Conservation (phyloP, 1,140 invertebrate genomes). For the Oncopeltus fasciatus region DNA sequence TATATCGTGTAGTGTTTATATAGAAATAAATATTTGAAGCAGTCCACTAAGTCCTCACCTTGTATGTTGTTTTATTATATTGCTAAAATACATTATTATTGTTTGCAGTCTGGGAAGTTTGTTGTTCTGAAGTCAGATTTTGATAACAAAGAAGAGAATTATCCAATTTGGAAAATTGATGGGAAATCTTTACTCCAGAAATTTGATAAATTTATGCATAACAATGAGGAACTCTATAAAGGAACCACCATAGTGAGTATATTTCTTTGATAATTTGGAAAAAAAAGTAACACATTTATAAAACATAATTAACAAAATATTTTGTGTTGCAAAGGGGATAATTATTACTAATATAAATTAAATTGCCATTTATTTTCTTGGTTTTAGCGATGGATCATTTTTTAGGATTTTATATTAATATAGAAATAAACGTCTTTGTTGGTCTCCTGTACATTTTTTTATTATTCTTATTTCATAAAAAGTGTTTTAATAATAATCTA, state of each 20-base stretch:
- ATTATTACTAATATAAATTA: background rate
- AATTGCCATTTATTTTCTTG: too few relatives aligned
- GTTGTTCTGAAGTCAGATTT: slow-evolving; percentile 50
- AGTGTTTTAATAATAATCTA: too few relatives aligned
- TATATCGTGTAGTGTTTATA: too few relatives aligned
- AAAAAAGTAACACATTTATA: background rate
- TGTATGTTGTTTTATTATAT: background rate
- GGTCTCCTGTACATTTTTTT: too few relatives aligned
- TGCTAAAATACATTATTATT: background rate
- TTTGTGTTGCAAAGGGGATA: background rate
- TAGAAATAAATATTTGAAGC: too few relatives aligned
- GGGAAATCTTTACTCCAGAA: slow-evolving; percentile 63
- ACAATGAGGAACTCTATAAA: slow-evolving; percentile 48
- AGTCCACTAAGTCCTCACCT: background rate
- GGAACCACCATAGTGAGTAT: slow-evolving; percentile 55
- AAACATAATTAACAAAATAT: background rate
- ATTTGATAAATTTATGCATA: slow-evolving; percentile 50
- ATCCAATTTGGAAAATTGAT: slow-evolving; percentile 63
- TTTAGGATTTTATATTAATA: too few relatives aligned
- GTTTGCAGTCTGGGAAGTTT: slow-evolving; percentile 48
- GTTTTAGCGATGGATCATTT: too few relatives aligned
- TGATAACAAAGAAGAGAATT: slow-evolving; percentile 36
- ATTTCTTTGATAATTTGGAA: background rate
- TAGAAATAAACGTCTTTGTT: too few relatives aligned
- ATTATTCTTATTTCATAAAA: too few relatives aligned